phyloP scores from a whole-genome alignment of 2,888 invertebrate genomes.

The Phortica okadai region DNA sequence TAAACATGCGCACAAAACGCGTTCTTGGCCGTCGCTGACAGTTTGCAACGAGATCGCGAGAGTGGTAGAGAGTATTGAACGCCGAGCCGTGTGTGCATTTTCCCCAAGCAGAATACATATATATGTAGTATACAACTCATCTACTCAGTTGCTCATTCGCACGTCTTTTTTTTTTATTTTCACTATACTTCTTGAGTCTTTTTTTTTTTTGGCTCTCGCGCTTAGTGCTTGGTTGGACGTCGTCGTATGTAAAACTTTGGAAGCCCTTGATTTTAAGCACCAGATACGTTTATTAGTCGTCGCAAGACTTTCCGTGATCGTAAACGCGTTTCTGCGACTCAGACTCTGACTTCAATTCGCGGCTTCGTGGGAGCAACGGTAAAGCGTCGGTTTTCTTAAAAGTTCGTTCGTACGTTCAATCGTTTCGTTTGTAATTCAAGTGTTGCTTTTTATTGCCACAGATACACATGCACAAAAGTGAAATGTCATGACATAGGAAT shows the following conservation, averaged over 20 bases:
- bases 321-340: slow-evolving; percentile 63
- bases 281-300: slow-evolving; percentile 72
- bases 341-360: slow-evolving; percentile 14
- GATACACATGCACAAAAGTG: slow-evolving; percentile 9
- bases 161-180: background rate
- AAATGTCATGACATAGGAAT: slow-evolving; percentile 14
- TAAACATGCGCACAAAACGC: slow-evolving; percentile 54
- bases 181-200: background rate
- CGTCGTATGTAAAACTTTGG: slow-evolving; percentile 69
- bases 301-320: slow-evolving; percentile 70
- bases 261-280: slow-evolving; percentile 74
- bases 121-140: background rate
- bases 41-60: background rate
- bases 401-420: slow-evolving; percentile 8
- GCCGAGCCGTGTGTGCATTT: background rate
- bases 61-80: background rate
- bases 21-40: background rate
- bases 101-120: no score
- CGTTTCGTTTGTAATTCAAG: background rate
- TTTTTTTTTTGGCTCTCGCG: background rate
- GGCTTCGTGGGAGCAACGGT: slow-evolving; percentile 37
- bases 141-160: background rate
- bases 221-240: background rate
- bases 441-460: slow-evolving; percentile 1
- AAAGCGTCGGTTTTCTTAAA: slow-evolving; percentile 21